These are phyloP conservation scores for Microtus montanus DNA, from an alignment of 2,113 vertebrate genomes.

Conservation along the genomic window DNA sequence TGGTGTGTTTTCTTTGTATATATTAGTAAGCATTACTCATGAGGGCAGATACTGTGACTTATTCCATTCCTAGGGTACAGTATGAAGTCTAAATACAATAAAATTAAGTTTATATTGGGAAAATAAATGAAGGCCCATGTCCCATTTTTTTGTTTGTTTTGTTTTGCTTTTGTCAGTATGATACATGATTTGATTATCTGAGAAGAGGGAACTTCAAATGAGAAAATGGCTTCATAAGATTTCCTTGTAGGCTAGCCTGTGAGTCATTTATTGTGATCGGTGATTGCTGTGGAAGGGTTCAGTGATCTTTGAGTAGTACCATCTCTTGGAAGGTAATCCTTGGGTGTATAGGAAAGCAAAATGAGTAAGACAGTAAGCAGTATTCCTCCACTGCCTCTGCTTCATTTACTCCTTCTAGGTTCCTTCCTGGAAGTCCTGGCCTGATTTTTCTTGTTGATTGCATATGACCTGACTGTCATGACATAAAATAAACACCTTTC, in stretches of 20 bases:
- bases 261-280: not conserved
- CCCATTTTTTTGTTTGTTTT: not conserved
- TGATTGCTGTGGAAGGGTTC: not conserved
- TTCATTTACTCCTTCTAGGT: not conserved
- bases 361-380: not conserved
- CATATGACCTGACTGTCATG: not conserved
- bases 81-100: not conserved
- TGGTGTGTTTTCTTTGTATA: not conserved
- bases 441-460: no score
- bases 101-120: not conserved
- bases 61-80: not conserved
- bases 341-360: not conserved
- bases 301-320: not conserved
- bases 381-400: no score
- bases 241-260: not conserved
- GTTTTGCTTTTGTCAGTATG: not conserved
- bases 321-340: no score
- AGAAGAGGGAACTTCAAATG: not conserved
- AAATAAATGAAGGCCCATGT: not conserved
- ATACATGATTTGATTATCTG: not conserved
- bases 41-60: not conserved
- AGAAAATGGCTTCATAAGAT: not conserved
- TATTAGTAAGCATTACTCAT: not conserved
- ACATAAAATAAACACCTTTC: not conserved
- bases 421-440: not conserved